Evolutionary conservation across 2,888 invertebrate genomes (phyloP), one percentile per base, ranked within the genome.

Genomic region (Phragmatobia fuliginosa): DNA sequence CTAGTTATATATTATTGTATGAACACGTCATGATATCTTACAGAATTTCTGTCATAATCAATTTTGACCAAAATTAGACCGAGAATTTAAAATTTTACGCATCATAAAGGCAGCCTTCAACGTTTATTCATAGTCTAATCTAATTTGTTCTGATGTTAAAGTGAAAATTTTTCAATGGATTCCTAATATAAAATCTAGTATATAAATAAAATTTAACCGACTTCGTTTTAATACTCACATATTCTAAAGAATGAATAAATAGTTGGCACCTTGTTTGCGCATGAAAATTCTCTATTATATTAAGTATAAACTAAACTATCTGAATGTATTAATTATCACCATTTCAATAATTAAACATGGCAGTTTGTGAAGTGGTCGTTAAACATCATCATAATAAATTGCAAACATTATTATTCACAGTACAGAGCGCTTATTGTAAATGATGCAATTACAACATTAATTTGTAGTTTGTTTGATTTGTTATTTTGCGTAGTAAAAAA

Each of bases 371-470:
- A 71, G 80, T 68, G 66, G 62, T 76, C 76, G 73, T 80, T 56
- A 80, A 78, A 73, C 71, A 70, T 70, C 70, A 75, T 78, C 78
- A 78, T 78, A 78, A 77, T 80, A 72, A 75, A 76, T 80, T 73
- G 74, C 72, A 78, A 72, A 73, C 62, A 73, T 74, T 76, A 75
- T 78, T 78, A 74, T 73, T 76, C 68, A 71, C 71, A 72, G 71
- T 74, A 71, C 62, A 71, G 36, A 62, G 52, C 63, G 73, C 62
- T 66, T 72, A 80, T 74, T 67, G 72, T 81, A 77, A 81, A 80
- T 79, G 68, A 77, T 79, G 81, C 72, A 77, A 81, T 80, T 81
- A 81, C 75, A 73, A 56, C 67, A 69, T 77, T 68, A 79, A 81
- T 79, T 65, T 62, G 75, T 71, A 75, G 70, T 77, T 77, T 81